Conservation (phyloP, 2,113 vertebrate species). For the Seriola quinqueradiata region DNA sequence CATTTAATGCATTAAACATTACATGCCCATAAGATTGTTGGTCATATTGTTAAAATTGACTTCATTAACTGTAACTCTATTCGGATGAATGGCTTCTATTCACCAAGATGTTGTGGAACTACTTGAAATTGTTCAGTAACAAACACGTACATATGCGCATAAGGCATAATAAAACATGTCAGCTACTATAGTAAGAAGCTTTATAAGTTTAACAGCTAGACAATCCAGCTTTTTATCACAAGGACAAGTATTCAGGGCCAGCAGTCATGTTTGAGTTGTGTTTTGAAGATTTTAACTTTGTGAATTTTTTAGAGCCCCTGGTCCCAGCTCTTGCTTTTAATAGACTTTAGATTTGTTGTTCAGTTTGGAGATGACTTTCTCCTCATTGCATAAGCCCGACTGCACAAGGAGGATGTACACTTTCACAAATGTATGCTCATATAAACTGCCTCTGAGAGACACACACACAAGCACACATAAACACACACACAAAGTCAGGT, state of each 20-base stretch:
- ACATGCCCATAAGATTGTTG: too few relatives aligned
- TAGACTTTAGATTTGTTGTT: conserved; percentile 56
- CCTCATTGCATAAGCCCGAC: conserved; percentile 63
- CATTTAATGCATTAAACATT: neutral
- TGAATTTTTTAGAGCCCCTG: conserved; percentile 62
- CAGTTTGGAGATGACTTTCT: conserved; percentile 49
- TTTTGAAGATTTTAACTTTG: conserved; percentile 46
- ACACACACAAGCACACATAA: conserved; percentile 18
- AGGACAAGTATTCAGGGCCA: neutral
- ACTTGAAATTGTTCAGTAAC: too few relatives aligned
- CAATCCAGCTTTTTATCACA: neutral
- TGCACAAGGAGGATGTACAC: conserved; percentile 40
- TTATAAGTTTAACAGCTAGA: neutral
- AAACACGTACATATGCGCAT: too few relatives aligned
- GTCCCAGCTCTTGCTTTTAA: conserved; percentile 40
- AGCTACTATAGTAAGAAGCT: neutral
- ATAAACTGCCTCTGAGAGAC: conserved; percentile 12
- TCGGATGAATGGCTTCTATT: neutral
- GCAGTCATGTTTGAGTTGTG: conserved; percentile 32
- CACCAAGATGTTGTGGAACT: too few relatives aligned
- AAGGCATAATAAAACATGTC: neutral
- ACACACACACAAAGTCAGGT: conserved; percentile 18
- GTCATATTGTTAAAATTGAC: neutral
- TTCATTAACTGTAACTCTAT: neutral
- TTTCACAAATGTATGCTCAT: conserved; percentile 35